Evolutionary conservation across 2,797 vertebrate species (phyloP).

Genomic region (Sebastolobus altivelis): DNA sequence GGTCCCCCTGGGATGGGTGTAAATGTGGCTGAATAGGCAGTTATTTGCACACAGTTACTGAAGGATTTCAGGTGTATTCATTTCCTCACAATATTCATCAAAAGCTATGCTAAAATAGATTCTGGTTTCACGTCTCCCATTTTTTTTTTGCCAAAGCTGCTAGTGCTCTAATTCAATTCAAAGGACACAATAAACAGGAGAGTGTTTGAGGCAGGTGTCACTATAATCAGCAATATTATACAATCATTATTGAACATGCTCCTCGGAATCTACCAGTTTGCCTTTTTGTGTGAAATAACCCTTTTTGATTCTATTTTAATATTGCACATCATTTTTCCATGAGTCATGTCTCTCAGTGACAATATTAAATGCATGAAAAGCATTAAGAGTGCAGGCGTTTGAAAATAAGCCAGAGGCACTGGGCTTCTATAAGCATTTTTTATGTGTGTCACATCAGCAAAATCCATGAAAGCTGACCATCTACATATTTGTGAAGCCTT

Average conservation of each 20-base stretch:
- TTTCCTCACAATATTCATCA: constrained; percentile 15
- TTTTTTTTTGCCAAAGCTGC: not conserved
- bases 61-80: constrained; percentile 16
- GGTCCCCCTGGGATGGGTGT: not conserved
- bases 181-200: not conserved
- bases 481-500: constrained; percentile 16
- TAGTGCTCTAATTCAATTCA: not conserved
- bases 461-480: constrained; percentile 31
- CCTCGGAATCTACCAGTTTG: not conserved
- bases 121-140: not conserved
- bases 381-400: constrained; percentile 40
- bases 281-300: constrained; percentile 6
- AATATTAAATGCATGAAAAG: constrained; percentile 62
- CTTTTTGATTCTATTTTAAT: constrained; percentile 32
- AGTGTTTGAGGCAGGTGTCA: constrained; percentile 4
- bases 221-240: not conserved
- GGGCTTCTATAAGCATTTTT: constrained; percentile 48
- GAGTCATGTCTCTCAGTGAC: constrained; percentile 60
- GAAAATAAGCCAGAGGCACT: constrained; percentile 46
- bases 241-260: not conserved
- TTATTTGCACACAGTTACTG: constrained; percentile 3
- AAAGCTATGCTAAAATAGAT: constrained; percentile 8
- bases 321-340: constrained; percentile 39
- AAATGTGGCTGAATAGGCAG: not conserved
- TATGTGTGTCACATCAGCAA: constrained; percentile 51